Evolutionary conservation across 2,797 vertebrate species (phyloP).

Genomic region (Tauraco hartlaubi): DNA sequence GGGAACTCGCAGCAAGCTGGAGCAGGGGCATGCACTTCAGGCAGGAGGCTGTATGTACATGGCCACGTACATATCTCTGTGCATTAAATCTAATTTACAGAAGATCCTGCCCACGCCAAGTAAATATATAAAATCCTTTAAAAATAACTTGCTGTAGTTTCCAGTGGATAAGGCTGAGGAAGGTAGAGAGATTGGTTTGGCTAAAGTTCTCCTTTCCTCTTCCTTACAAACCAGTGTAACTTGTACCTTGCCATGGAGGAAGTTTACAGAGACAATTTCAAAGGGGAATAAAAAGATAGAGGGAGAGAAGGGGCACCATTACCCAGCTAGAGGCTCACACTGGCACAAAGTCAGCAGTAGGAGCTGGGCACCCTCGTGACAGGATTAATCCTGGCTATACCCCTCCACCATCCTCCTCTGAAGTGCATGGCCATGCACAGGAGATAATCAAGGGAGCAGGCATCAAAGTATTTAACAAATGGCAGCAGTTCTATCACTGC

Average conservation of each 20-base stretch:
- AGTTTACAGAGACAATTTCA: neutral
- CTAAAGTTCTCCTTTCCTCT: neutral
- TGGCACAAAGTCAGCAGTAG: neutral
- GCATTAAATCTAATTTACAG: neutral
- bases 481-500: neutral
- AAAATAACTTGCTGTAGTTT: neutral
- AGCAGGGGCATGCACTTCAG: neutral
- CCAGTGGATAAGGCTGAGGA: neutral
- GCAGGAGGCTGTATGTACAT: neutral
- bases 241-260: neutral
- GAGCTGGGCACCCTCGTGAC: neutral
- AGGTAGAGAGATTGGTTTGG: neutral
- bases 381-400: neutral
- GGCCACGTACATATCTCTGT: fast-evolving
- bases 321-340: neutral
- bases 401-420: neutral
- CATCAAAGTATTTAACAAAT: neutral
- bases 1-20: neutral
- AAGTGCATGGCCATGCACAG: neutral
- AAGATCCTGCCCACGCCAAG: neutral
- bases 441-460: neutral
- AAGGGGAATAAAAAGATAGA: neutral
- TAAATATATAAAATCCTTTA: neutral
- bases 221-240: neutral
- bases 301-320: neutral